Evolutionary conservation across 2,113 vertebrate species (phyloP).

Genomic region (Urocitellus parryii): DNA sequence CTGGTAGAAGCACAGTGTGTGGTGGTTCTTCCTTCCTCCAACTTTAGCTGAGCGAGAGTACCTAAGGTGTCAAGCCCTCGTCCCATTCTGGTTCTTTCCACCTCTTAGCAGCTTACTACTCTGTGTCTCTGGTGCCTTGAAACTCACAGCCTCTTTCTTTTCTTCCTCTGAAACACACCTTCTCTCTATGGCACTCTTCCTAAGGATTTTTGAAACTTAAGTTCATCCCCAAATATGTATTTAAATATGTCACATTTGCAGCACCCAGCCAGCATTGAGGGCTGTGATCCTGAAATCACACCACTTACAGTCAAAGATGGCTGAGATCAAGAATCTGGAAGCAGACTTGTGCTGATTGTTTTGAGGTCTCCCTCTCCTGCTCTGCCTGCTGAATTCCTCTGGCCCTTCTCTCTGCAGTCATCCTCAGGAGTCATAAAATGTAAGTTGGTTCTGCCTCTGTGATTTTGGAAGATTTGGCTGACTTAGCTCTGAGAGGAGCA

Average conservation of each 20-base stretch:
- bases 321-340: not conserved
- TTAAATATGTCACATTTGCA: conserved; percentile 21
- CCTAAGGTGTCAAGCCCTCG: not conserved
- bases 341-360: not conserved
- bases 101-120: not conserved
- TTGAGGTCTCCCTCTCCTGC: not conserved
- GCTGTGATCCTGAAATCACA: not conserved
- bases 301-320: not conserved
- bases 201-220: not conserved
- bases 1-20: not conserved
- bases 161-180: not conserved
- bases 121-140: not conserved
- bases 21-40: not conserved
- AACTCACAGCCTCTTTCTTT: not conserved
- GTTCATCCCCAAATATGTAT: not conserved
- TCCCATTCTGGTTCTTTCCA: not conserved
- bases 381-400: not conserved
- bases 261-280: not conserved
- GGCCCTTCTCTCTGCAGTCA: not conserved
- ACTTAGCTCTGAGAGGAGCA: conserved; percentile 48
- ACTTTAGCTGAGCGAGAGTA: not conserved
- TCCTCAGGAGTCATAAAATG: not conserved
- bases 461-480: conserved; percentile 10
- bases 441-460: conserved; percentile 1
- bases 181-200: not conserved